Base-by-base conservation (phyloP, 2,113 vertebrate species). In the Nycticebus coucang region DNA sequence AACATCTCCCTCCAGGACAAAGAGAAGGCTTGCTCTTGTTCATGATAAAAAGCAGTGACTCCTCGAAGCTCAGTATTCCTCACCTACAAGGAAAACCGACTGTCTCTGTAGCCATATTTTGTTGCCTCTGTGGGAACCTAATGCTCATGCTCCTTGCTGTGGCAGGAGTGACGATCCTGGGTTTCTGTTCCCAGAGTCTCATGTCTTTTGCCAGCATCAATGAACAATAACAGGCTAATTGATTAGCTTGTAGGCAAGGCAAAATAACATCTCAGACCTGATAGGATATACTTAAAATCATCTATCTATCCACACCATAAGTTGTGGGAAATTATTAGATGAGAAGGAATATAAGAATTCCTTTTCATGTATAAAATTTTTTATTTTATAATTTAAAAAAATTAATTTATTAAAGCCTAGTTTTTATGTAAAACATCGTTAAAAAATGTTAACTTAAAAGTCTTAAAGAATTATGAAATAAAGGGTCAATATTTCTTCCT, bases 391-490 rank as follows among this genome's bases (percentile, higher is more conserved):
- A 50, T 50, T 50, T 9, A 9, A 50, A 50, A 50, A 69, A 79
- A 79, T 60, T 26, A 66, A 87, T n/a, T 87, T 93, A 15, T 17
- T 35, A 28, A 86, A 87, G 28, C n/a, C 9, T 69, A 86, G 26
- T 78, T 80, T 87, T 93, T 50, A 69, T 33, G 57, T 78, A 87
- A 87, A 79, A 93, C 22, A 60, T 50, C 9, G 55, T 7, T 26
- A 45, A 33, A 71, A 60, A 86, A 79, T 33, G 12, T 79, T 77
- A 89, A 37, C 37, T 77, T 84, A 92, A 89, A 77, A 30, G 22
- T 59, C 62, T 53, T 72, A 84, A 91, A 77, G n/a, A 75, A n/a
- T 60, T 69, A 95, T 77, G 45, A 78, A 79, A 75, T 92, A 88
- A 90, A 78, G 37, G 17, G 57, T 90, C 21, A 74, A 10, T 72